Conservation (phyloP, 2,888 invertebrate genomes). For the Nysson spinosus region DNA sequence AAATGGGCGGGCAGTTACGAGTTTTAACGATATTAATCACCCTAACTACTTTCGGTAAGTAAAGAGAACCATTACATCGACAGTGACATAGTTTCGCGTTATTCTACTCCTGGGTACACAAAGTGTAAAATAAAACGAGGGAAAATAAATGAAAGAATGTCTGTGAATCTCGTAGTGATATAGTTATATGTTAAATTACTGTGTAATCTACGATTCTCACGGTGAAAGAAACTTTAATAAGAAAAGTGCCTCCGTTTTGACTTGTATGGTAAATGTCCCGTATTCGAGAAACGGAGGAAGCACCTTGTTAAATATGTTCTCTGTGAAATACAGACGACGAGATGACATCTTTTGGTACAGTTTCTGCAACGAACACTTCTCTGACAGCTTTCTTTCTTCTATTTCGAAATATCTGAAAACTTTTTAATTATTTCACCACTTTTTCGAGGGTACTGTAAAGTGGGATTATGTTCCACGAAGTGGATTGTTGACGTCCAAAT, state of each 20-base stretch:
- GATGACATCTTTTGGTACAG: neutral
- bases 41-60: slow-evolving; percentile 38
- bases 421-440: too few relatives aligned
- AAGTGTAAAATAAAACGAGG: too few relatives aligned
- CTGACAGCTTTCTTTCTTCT: neutral
- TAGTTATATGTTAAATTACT: too few relatives aligned
- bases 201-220: slow-evolving; percentile 1
- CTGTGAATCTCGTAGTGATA: too few relatives aligned
- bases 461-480: too few relatives aligned
- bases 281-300: slow-evolving; percentile 21
- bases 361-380: neutral
- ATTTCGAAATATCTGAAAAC: too few relatives aligned
- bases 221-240: slow-evolving; percentile 5
- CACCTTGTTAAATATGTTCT: slow-evolving; percentile 6
- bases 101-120: too few relatives aligned
- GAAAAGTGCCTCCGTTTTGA: slow-evolving; percentile 15
- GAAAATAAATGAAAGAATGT: too few relatives aligned
- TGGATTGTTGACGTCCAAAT: too few relatives aligned
- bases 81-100: too few relatives aligned
- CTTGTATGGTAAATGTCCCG: slow-evolving; percentile 7
- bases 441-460: too few relatives aligned
- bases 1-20: slow-evolving; percentile 28
- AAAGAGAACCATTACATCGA: neutral
- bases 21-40: slow-evolving; percentile 15
- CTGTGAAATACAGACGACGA: neutral